Base-by-base conservation (phyloP, 2,888 invertebrate genomes). In the Ornithoptera alexandrae region DNA sequence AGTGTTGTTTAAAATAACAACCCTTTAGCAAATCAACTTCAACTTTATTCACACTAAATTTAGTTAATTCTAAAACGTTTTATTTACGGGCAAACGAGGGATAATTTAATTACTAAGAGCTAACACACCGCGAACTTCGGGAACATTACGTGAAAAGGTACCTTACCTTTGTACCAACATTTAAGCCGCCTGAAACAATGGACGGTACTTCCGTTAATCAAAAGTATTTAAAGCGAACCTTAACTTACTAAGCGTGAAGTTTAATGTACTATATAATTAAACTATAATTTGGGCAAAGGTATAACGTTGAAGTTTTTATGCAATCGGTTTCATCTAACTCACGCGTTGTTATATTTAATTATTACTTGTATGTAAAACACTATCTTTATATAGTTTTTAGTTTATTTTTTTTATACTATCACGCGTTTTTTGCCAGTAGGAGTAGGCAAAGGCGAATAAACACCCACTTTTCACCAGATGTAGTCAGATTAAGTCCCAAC, bases 101-200 rank as follows among this genome's bases (percentile, higher is more conserved):
- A 67, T 67, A 67, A 67, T 67, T 67, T 61, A 67, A 67, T 67
- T 61, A 67, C 67, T 8, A 53, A 60, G 39, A n/a, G 20, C 67
- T 53, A 61, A 67, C 61, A 22, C 61, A 22, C 61, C 53, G 61
- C 61, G 53, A 67, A 61, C 53, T 67, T 61, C 66, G 53, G 50
- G 36, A 56, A 22, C 61, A 53, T 61, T 22, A 67, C 61, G 67
- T 60, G 67, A 67, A 67, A 66, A 67, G 67, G 67, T 61, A 46
- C 60, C 66, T 66, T 30, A 66, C 66, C 66, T 66, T 66, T 67
- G 67, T 60, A 15, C 50, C 39, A 61, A 30, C 50, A 61, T 61
- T 61, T 53, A 67, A 67, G 61, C 61, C 53, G 46, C 50, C 20
- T 61, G 61, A 61, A 67, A 67, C 67, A 67, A 67, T 67, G 53